phyloP scores from a whole-genome alignment of 2,113 vertebrate species.

The Danionella cerebrum region DNA sequence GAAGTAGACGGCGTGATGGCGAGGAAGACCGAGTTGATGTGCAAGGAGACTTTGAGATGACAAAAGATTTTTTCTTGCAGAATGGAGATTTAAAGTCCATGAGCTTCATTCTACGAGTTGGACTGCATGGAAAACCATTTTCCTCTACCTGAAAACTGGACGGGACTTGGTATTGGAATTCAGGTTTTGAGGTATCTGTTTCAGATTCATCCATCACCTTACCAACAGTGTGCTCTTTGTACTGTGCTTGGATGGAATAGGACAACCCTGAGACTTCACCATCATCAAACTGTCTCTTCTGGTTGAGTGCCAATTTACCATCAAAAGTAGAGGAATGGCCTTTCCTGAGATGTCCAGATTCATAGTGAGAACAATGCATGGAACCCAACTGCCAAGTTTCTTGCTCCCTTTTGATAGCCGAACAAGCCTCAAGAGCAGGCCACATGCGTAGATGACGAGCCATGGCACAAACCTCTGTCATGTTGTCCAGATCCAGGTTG shows the following conservation, averaged over 20 bases:
- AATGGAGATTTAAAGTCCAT: conserved; percentile 74
- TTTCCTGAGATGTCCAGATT: conserved; percentile 17
- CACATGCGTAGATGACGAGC: conserved; percentile 74
- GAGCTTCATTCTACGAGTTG: conserved; percentile 67
- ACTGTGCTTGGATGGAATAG: conserved; percentile 6
- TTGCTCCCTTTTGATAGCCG: conserved; percentile 62
- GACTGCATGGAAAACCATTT: conserved; percentile 54
- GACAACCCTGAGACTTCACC: conserved; percentile 5
- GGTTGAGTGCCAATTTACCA: conserved; percentile 13
- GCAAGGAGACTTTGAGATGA: conserved; percentile 30
- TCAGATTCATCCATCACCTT: conserved; percentile 16
- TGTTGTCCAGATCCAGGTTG: conserved; percentile 57
- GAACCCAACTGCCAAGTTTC: conserved; percentile 25
- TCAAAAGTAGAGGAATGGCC: not conserved
- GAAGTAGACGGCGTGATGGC: conserved; percentile 55
- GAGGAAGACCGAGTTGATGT: conserved; percentile 47
- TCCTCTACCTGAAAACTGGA: conserved; percentile 11
- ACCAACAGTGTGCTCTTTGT: conserved; percentile 8
- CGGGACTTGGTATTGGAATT: not conserved
- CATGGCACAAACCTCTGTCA: conserved; percentile 67
- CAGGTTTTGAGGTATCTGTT: conserved; percentile 3
- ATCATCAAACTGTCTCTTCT: conserved; percentile 14
- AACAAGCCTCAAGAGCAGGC: conserved; percentile 69
- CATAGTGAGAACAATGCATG: conserved; percentile 22
- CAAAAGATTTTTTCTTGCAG: conserved; percentile 50